Evolutionary conservation across 2,888 invertebrate genomes (phyloP).

Genomic region (Lissonota sp.): DNA sequence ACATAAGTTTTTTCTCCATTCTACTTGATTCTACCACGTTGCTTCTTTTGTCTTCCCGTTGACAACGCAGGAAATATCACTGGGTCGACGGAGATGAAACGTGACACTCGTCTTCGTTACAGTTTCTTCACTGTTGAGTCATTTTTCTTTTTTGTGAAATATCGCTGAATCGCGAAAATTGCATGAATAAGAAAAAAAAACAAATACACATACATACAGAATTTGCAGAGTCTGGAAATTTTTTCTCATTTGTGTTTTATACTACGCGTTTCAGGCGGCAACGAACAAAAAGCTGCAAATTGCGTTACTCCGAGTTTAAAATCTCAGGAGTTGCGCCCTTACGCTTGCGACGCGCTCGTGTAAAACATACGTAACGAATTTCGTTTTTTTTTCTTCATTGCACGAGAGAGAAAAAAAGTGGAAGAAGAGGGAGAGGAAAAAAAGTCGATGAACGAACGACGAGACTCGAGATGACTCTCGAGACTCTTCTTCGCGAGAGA

Average conservation of each 20-base stretch:
- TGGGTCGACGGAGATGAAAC: slow-evolving; percentile 37
- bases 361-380: slow-evolving; percentile 21
- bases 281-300: too few relatives aligned
- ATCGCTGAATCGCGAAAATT: slow-evolving; percentile 38
- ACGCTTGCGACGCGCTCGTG: neutral
- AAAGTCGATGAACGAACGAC: slow-evolving; percentile 64
- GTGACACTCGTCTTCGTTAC: slow-evolving; percentile 16
- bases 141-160: neutral
- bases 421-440: slow-evolving; percentile 22
- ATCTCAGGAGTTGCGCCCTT: too few relatives aligned
- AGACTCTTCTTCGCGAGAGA: slow-evolving; percentile 52
- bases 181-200: slow-evolving; percentile 5
- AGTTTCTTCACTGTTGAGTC: neutral
- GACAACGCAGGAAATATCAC: neutral
- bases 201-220: slow-evolving; percentile 11
- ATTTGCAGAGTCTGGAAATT: slow-evolving; percentile 34
- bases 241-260: slow-evolving; percentile 42
- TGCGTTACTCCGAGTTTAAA: too few relatives aligned
- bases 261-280: too few relatives aligned
- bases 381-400: slow-evolving; percentile 15
- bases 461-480: slow-evolving; percentile 57
- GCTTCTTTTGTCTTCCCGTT: slow-evolving; percentile 16
- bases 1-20: slow-evolving; percentile 17
- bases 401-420: slow-evolving; percentile 7
- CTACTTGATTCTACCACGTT: neutral